Conservation (phyloP, 2,888 invertebrate genomes). For the Xanthia togata region DNA sequence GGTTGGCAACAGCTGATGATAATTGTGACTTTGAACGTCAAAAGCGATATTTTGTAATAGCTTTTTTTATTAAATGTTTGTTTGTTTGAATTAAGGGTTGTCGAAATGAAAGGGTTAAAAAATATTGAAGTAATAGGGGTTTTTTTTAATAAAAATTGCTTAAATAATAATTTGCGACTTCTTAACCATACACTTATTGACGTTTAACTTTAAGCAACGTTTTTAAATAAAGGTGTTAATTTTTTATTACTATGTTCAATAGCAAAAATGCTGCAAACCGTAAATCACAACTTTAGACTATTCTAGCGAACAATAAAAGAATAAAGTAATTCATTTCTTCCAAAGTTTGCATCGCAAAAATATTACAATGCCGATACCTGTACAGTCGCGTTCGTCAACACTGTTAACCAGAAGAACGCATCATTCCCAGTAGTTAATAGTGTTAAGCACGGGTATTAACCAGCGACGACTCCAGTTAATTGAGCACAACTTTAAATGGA, state of each 20-base stretch:
- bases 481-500: conserved; percentile 45
- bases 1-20: conserved; percentile 48
- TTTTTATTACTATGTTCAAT: neutral
- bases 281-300: conserved; percentile 17
- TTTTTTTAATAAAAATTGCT: neutral
- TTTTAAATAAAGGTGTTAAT: too few species aligned
- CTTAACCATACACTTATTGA: too few species aligned
- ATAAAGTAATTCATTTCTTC: conserved; percentile 34
- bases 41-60: conserved; percentile 16
- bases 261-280: neutral
- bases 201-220: neutral
- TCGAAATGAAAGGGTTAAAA: neutral
- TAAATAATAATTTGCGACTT: neutral
- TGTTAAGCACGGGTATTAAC: too few species aligned
- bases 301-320: conserved; percentile 25
- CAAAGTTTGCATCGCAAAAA: conserved; percentile 46
- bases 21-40: conserved; percentile 33
- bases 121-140: too few species aligned
- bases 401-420: too few species aligned
- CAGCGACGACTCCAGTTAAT: too few species aligned
- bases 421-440: too few species aligned
- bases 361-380: conserved; percentile 55
- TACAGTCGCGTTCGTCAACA: too few species aligned
- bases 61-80: conserved; percentile 5
- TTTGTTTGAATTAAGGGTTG: neutral